Conservation (phyloP, 2,113 vertebrate species). For the Leptobrachium ailaonicum region DNA sequence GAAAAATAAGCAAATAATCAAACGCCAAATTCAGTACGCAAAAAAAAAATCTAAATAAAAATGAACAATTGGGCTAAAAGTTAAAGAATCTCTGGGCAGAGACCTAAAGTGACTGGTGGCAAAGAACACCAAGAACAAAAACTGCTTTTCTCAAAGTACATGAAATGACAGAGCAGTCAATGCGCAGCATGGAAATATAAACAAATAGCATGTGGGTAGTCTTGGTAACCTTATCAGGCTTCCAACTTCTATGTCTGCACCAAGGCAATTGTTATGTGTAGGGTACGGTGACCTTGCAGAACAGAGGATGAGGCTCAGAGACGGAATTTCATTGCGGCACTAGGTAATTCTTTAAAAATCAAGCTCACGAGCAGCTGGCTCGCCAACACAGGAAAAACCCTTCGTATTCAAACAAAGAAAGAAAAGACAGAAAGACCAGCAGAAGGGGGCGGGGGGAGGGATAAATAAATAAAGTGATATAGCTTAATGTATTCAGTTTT, state of each 20-base stretch:
- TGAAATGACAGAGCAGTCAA: background rate
- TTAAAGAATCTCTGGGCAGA: background rate
- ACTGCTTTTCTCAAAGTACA: background rate
- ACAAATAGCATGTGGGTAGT: slow-evolving; percentile 26
- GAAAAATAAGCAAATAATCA: too few relatives aligned
- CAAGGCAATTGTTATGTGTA: slow-evolving; percentile 31
- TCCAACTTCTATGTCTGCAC: slow-evolving; percentile 21
- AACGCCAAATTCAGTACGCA: too few relatives aligned
- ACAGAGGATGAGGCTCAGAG: slow-evolving; percentile 19
- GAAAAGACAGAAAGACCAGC: too few relatives aligned
- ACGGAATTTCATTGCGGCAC: slow-evolving; percentile 31
- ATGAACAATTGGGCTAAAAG: too few relatives aligned
- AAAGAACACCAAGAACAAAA: background rate
- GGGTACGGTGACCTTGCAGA: slow-evolving; percentile 32
- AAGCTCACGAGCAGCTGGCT: slow-evolving; percentile 35
- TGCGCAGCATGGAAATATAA: slow-evolving; percentile 8
- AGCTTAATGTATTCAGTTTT: too few relatives aligned
- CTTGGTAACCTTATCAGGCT: slow-evolving; percentile 42
- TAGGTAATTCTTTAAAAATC: slow-evolving; percentile 37
- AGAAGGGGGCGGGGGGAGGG: too few relatives aligned
- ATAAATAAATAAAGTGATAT: too few relatives aligned
- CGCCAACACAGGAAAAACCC: slow-evolving; percentile 17
- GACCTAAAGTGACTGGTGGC: background rate
- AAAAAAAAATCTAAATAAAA: too few relatives aligned
- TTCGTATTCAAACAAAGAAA: background rate